phyloP scores from a whole-genome alignment of 2,113 vertebrate species.

The Platichthys flesus region DNA sequence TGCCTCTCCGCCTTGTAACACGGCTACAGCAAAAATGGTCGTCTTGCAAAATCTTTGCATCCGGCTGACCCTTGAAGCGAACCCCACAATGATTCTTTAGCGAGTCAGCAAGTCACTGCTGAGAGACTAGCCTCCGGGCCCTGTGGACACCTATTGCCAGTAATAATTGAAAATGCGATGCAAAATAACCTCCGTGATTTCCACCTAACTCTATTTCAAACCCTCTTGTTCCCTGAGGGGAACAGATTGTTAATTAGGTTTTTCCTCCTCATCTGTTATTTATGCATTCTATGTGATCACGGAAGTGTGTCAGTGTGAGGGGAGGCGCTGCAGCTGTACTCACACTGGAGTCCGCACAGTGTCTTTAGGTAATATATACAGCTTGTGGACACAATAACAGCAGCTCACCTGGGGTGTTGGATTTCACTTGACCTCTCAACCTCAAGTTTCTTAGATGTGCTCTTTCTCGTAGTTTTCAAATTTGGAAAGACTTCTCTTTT shows the following conservation, averaged over 20 bases:
- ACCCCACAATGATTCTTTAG: conserved; percentile 12
- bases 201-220: conserved; percentile 36
- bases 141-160: conserved; percentile 4
- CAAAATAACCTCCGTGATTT: conserved; percentile 1
- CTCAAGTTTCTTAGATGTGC: not conserved
- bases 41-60: conserved; percentile 15
- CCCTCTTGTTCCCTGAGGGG: conserved; percentile 39
- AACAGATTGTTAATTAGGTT: conserved; percentile 66
- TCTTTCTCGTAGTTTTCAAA: not conserved
- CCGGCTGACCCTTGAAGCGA: conserved; percentile 20
- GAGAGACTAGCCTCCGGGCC: conserved; percentile 24
- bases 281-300: conserved; percentile 75
- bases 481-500: not conserved
- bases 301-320: conserved; percentile 30
- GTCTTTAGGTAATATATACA: not conserved
- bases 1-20: conserved; percentile 8
- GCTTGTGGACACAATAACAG: not conserved
- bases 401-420: conserved; percentile 13
- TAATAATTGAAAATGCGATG: conserved; percentile 57
- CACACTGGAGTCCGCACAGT: not conserved
- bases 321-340: conserved; percentile 39
- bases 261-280: conserved; percentile 67
- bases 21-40: conserved; percentile 14
- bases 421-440: not conserved
- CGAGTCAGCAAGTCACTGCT: conserved; percentile 49